Evolutionary conservation across 2,888 invertebrate species (phyloP), one percentile per base, ranked within the genome.

Genomic region (Agapostemon virescens): DNA sequence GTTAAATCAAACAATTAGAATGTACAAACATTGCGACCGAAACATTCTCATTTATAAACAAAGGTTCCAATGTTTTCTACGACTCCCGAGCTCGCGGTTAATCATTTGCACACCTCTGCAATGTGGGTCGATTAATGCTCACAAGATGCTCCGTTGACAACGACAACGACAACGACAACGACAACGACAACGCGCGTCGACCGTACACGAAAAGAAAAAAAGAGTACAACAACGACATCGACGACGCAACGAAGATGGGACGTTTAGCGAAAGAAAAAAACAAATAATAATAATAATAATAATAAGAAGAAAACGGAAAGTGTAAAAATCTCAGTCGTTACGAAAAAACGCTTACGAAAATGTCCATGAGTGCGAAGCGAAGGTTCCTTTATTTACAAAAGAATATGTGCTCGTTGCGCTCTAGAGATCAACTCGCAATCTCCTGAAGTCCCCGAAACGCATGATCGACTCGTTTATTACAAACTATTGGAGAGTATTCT

Each of bases 341-440:
- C n/a, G 49, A n/a, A 71, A 23, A 26, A 70, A 64, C 36, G 23
- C 52, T 40, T 66, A 66, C 64, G 66, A 69, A n/a, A 69, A 30
- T 42, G 38, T 69, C 45, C 26, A 67, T 55, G 63, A 64, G 38
- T 68, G 78, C 73, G 58, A 79, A 76, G 73, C 73, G 55, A 77
- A 77, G 76, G 66, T 69, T 70, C 58, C 52, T 76, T 75, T 78
- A 78, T 74, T 79, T 78, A 71, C 74, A 81, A 45, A 49, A 70
- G 49, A 74, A 63, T n/a, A 52, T 49, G 52, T 74, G 49, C 61
- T 45, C 64, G 26, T 61, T 36, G 45, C n/a, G 38, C 23, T 33
- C 13, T 36, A 45, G 38, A 63, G 36, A 55, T 23, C 49, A 82
- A 77, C 58, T 82, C 68, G 64, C 71, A 66, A 81, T 81, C n/a